phyloP scores from a whole-genome alignment of 2,797 vertebrate genomes.

The Monodelphis domestica region DNA sequence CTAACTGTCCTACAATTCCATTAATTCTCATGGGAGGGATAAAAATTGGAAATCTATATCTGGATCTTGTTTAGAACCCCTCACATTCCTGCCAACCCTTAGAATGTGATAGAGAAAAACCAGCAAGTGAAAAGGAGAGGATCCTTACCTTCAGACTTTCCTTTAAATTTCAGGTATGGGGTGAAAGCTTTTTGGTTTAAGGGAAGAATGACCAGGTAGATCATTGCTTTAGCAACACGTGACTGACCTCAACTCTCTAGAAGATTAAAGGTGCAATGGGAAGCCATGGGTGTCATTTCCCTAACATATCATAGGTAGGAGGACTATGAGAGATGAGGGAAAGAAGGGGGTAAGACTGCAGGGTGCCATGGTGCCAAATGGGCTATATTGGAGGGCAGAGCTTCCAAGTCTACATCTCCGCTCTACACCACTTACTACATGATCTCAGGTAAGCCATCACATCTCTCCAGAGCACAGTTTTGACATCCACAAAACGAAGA shows the following conservation, averaged over 20 bases:
- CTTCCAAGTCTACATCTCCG: not conserved
- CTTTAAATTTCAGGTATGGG: slow-evolving; percentile 4
- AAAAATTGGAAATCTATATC: not conserved
- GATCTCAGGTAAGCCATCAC: not conserved
- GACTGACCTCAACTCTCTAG: not conserved
- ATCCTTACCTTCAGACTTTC: not conserved
- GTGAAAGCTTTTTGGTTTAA: not conserved
- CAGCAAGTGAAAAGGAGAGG: slow-evolving; percentile 3
- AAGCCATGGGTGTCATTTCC: not conserved
- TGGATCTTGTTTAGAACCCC: not conserved
- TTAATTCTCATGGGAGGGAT: not conserved
- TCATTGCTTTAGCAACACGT: not conserved
- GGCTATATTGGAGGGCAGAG: not conserved
- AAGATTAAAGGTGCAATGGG: not conserved
- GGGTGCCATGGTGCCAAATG: not conserved
- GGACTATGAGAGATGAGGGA: not conserved
- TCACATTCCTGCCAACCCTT: not conserved
- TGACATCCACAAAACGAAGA: too few relatives aligned
- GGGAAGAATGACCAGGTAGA: not conserved
- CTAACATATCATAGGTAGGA: not conserved
- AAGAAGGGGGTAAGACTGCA: not conserved
- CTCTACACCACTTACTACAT: not conserved
- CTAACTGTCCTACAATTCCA: not conserved
- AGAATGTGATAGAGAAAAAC: not conserved
- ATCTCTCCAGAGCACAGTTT: not conserved